Conservation (phyloP, 2,113 vertebrate genomes). For the Actenoides lindsayi region DNA sequence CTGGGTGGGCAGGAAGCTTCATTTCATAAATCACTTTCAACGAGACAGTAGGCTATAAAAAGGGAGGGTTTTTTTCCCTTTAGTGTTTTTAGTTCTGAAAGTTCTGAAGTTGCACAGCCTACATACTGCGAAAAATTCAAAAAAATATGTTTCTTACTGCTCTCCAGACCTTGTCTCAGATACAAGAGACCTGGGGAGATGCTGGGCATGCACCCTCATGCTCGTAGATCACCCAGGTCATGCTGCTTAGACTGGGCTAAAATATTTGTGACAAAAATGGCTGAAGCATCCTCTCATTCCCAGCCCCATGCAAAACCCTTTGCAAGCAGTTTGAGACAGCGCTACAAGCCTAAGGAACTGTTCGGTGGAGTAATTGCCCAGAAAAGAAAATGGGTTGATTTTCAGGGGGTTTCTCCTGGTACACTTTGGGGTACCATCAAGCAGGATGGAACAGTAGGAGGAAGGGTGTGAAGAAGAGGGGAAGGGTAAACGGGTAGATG, state of each 20-base stretch:
- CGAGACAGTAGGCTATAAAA: slow-evolving; percentile 67
- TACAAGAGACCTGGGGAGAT: neutral
- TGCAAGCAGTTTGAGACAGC: fast-evolving
- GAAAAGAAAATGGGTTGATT: neutral
- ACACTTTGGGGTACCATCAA: neutral
- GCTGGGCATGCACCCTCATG: neutral
- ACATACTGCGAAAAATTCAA: slow-evolving; percentile 13
- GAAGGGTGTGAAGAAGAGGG: neutral
- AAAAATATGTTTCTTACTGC: neutral
- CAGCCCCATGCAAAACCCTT: neutral
- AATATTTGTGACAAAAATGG: neutral
- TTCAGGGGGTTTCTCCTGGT: neutral
- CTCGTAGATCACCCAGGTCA: fast-evolving
- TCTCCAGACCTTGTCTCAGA: neutral
- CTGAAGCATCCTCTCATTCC: neutral
- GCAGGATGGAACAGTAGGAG: neutral
- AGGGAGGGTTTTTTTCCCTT: slow-evolving; percentile 43
- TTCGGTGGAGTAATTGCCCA: neutral
- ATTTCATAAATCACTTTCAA: slow-evolving; percentile 70
- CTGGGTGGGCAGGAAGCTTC: slow-evolving; percentile 71
- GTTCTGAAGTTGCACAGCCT: slow-evolving; percentile 46
- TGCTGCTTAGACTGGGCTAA: neutral
- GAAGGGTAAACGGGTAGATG: neutral
- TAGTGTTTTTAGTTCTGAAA: slow-evolving; percentile 50
- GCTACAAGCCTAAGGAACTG: fast-evolving